These are phyloP conservation scores for Tortrix viridana DNA, from an alignment of 2,888 invertebrate genomes.

Conservation along the genomic window DNA sequence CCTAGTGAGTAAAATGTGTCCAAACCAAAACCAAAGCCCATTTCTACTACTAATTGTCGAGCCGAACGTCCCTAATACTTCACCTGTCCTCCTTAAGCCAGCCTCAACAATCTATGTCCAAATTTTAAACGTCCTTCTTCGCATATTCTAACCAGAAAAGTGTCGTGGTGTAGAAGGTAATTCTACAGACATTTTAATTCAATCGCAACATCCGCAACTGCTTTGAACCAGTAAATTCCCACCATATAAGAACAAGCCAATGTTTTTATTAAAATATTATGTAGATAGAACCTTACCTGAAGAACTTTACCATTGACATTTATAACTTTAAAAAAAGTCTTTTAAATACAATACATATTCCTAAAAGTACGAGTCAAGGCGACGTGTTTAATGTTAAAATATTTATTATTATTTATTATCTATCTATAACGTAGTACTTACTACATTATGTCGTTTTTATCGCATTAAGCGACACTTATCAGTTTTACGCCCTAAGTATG, in stretches of 20 bases:
- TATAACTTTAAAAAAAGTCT: conserved; percentile 1
- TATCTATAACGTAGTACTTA: no score
- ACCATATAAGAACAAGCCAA: not conserved
- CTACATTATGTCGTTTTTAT: no score
- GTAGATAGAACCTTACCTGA: conserved; percentile 11
- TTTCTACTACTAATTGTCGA: no score
- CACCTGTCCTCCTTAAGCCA: not conserved
- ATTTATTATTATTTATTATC: no score
- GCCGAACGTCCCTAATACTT: not conserved
- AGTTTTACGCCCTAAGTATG: no score
- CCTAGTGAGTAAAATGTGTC: no score
- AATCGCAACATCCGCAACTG: not conserved
- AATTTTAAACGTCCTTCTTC: conserved; percentile 2
- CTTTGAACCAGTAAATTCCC: no score
- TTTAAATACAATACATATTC: not conserved
- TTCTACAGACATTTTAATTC: conserved; percentile 16
- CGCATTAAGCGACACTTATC: no score
- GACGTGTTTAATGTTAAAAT: no score
- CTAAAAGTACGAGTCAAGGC: not conserved
- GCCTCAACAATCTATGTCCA: not conserved
- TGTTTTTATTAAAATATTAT: conserved; percentile 2
- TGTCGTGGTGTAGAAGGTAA: not conserved
- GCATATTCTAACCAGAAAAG: conserved; percentile 1
- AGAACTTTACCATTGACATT: conserved; percentile 10
- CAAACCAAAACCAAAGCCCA: no score